These are phyloP conservation scores for Venustaconcha ellipsiformis DNA, from an alignment of 1,140 invertebrate species.

Conservation along the genomic window DNA sequence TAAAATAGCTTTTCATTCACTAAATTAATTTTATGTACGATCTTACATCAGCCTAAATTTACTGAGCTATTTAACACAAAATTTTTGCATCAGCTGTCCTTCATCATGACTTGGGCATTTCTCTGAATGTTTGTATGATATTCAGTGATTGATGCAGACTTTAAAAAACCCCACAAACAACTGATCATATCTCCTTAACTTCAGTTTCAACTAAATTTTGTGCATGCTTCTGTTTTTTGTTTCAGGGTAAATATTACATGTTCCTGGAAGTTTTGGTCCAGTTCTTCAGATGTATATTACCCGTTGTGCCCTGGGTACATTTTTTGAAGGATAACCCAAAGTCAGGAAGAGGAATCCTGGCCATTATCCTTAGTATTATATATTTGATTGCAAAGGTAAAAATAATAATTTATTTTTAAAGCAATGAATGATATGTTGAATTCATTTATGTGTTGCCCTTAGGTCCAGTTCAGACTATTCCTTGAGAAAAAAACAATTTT, in stretches of 20 bases:
- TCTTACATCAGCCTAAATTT: too few species aligned
- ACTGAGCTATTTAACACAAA: too few species aligned
- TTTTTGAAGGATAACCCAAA: slow-evolving; percentile 83
- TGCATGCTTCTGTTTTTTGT: slow-evolving; percentile 30
- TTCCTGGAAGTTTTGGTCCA: slow-evolving; percentile 87
- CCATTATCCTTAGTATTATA: slow-evolving; percentile 81
- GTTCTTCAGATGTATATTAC: slow-evolving; percentile 82
- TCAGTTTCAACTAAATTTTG: not conserved
- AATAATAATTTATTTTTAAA: not conserved
- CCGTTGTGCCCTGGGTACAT: slow-evolving; percentile 88
- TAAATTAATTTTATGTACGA: too few species aligned
- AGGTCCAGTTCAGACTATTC: slow-evolving; percentile 13
- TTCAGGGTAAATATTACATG: slow-evolving; percentile 88
- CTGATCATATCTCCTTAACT: too few species aligned
- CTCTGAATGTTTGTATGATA: too few species aligned
- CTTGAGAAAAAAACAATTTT: slow-evolving; percentile 74
- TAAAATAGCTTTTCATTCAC: too few species aligned
- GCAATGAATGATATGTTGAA: not conserved
- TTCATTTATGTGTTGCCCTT: slow-evolving; percentile 7
- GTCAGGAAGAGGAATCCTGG: slow-evolving; percentile 77
- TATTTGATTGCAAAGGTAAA: slow-evolving; percentile 85
- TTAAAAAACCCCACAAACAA: too few species aligned
- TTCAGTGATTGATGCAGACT: too few species aligned
- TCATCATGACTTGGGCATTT: too few species aligned
- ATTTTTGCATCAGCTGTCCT: too few species aligned